Conservation (phyloP, 37 sponge, comb jelly and placozoan species). For the Hexactinellida sp. region DNA sequence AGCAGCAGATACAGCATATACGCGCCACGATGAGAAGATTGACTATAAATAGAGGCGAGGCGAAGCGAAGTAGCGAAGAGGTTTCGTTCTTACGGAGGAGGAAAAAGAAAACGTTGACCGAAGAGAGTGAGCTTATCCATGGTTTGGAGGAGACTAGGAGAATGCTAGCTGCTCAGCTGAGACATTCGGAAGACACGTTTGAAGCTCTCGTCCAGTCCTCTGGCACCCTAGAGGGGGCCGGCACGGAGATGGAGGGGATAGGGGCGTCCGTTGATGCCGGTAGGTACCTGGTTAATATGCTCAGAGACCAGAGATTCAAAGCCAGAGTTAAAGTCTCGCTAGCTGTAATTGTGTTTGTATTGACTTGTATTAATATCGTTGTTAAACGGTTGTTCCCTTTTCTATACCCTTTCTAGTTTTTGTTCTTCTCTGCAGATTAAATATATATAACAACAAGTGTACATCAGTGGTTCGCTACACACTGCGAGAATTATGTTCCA, state of each 20-base stretch:
- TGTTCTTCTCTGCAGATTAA: too few species aligned
- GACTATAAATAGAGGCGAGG: not conserved
- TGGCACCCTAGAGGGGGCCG: not conserved
- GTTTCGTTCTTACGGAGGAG: not conserved
- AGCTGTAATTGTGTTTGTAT: not conserved
- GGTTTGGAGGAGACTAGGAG: not conserved
- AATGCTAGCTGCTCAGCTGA: not conserved
- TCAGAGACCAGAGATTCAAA: not conserved
- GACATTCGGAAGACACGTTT: not conserved
- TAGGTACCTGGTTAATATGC: not conserved
- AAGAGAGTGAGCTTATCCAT: not conserved
- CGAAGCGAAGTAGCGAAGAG: not conserved
- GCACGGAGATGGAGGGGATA: not conserved
- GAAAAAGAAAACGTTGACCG: not conserved
- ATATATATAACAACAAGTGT: too few species aligned
- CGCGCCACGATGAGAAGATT: not conserved
- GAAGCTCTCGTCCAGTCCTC: not conserved
- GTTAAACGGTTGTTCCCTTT: not conserved
- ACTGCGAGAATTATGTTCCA: too few species aligned
- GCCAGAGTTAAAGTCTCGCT: not conserved
- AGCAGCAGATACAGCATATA: constrained; percentile 12
- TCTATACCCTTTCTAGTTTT: not conserved
- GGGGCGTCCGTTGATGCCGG: not conserved
- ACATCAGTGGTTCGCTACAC: too few species aligned
- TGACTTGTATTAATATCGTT: not conserved